A percentile compares a stretch with the other conserved stretches of the same genome.
Evolutionary conservation across 2,888 invertebrate genomes (phyloP).

Genomic region (Plutella xylostella): DNA sequence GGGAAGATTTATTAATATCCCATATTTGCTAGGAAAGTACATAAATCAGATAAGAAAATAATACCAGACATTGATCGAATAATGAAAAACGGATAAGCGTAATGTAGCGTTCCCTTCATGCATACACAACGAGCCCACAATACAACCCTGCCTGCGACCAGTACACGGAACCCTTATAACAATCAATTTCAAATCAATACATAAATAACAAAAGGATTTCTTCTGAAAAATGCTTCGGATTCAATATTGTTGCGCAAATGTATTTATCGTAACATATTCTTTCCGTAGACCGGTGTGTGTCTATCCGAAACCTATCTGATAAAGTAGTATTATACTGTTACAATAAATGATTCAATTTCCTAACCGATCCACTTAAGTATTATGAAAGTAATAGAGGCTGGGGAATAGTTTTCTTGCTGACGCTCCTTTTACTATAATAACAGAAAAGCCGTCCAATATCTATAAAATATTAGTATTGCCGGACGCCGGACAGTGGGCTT

Average conservation of each 20-base stretch:
- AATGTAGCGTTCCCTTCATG: too few species aligned
- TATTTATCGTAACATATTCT: constrained; percentile 2
- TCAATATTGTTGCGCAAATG: constrained; percentile 5
- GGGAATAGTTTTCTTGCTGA: constrained; percentile 68
- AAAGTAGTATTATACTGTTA: constrained; percentile 58
- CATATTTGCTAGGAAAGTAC: too few species aligned
- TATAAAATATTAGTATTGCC: constrained; percentile 33
- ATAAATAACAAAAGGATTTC: too few species aligned
- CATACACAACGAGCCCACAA: too few species aligned
- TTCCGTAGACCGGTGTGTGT: constrained; percentile 14
- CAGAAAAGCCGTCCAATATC: constrained; percentile 65
- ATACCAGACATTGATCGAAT: too few species aligned
- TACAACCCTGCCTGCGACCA: too few species aligned
- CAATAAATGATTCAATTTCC: constrained; percentile 69
- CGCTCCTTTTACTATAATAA: constrained; percentile 68
- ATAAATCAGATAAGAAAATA: too few species aligned
- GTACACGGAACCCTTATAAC: too few species aligned
- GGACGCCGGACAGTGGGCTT: constrained; percentile 22
- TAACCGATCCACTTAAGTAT: constrained; percentile 67
- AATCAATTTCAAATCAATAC: too few species aligned
- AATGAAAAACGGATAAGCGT: too few species aligned
- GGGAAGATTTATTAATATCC: too few species aligned
- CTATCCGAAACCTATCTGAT: constrained; percentile 50
- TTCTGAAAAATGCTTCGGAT: too few species aligned
- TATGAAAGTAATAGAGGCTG: constrained; percentile 63